Evolutionary conservation across 2,888 invertebrate genomes (phyloP), one percentile per base, ranked within the genome.

Genomic region (Himalopsyche tibetana): DNA sequence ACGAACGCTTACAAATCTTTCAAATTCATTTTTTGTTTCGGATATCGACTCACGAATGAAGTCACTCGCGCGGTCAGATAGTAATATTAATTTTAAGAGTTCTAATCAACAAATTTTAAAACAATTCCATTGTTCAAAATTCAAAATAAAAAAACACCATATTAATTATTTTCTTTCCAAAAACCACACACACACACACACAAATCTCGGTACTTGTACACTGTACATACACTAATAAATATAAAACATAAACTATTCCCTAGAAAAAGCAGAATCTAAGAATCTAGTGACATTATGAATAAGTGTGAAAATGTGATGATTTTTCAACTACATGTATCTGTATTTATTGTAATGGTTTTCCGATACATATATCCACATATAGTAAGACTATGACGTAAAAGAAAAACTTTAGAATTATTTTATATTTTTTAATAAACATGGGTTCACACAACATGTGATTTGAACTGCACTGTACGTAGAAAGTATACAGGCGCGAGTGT

Each of bases 371-470:
- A 63, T 63, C 63, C 74, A 74, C 74, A 74, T 5, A 36, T 15
- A 38, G 4, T 74, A 74, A 12, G 36, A 36, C 74, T 74, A 38
- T 12, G 36, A 69, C 28, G 3, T 28, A 5, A 11, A 45, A 9
- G 9, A 45, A 51, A 51, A 51, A 51, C 51, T 51, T 51, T 45
- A 9, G 45, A 45, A 45, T 45, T 74, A 74, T 74, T 74, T 5
- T 38, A 51, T 51, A 51, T 15, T 51, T 51, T 28, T 15, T 36
- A 36, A 74, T 74, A 74, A 74, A 36, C 28, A 74, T 74, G 38
- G 28, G 28, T 74, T 74, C 74, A 74, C 74, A 74, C 74, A 74
- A 74, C 74, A 74, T 74, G 36, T 74, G 28, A 74, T 74, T 74
- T 74, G 12, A 74, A 12, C 12, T 74, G 74, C 74, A 74, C 74